Evolutionary conservation across 2,888 invertebrate genomes (phyloP), one percentile per base, ranked within the genome.

Genomic region (Serrognathus titanus): DNA sequence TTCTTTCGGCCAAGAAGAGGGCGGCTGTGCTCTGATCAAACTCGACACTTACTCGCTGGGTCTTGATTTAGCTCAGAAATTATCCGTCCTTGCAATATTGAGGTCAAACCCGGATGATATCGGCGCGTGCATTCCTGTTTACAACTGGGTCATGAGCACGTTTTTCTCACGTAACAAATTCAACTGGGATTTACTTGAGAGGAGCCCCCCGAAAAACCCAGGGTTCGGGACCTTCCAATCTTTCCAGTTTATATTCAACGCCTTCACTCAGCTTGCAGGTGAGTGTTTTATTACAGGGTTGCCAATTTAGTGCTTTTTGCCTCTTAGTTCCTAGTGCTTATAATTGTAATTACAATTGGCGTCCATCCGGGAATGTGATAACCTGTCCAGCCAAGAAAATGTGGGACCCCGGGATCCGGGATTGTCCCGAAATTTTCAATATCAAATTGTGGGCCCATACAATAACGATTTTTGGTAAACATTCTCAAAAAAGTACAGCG

Each of bases 41-140:
- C 9, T 52, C 6, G 35, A 52, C 9, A 35, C 41, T n/a, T 40
- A 64, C 13, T 47, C 62, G 12, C 13, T 57, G 24, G 64, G 66
- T 20, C 58, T 71, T 24, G 51, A 57, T 41, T 56, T 70, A 16
- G 61, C 68, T 6, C 56, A 60, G 9, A 60, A 63, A 24, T 55
- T 72, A 3, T 53, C 64, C 8, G 45, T 60, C 2, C 69, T 69
- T 59, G 70, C 71, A 1, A 48, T 68, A 13, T 38, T 64, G 16
- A 59, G 60, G 20, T 66, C 66, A 11, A 45, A 61, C 10, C 20
- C n/a, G n/a, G 47, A 58, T 47, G 49, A 62, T 12, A 12, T 60
- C 13, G n/a, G 41, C 41, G 35, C 53, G 8, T 62, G 60, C n/a
- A n/a, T 60, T 3, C 58, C 61, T 49, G 41, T 61, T 12, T 52